Evolutionary conservation across 2,888 invertebrate species (phyloP).

Genomic region (Eledona agricola): DNA sequence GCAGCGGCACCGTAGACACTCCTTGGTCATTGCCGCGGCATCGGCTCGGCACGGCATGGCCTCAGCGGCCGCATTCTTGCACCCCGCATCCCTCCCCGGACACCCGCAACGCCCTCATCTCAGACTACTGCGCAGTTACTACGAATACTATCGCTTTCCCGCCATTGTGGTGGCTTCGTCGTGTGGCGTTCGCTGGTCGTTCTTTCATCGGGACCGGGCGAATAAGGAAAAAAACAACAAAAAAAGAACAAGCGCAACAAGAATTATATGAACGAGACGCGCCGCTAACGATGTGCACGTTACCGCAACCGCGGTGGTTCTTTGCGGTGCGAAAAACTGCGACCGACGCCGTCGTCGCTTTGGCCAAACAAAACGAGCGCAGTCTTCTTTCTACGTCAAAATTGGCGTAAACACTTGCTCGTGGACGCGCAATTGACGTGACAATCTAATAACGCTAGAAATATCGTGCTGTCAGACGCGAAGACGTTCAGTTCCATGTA

Average conservation of each 20-base stretch:
- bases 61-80: slow-evolving; percentile 55
- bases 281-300: slow-evolving; percentile 19
- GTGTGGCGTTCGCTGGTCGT: slow-evolving; percentile 36
- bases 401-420: too few relatives aligned
- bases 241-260: slow-evolving; percentile 24
- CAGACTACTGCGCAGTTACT: slow-evolving; percentile 47
- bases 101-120: slow-evolving; percentile 35
- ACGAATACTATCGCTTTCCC: slow-evolving; percentile 45
- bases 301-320: too few relatives aligned
- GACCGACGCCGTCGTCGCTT: too few relatives aligned
- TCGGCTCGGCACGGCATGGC: slow-evolving; percentile 44
- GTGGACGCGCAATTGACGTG: too few relatives aligned
- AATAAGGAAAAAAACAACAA: slow-evolving; percentile 37
- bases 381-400: too few relatives aligned
- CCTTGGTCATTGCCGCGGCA: slow-evolving; percentile 55
- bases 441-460: too few relatives aligned
- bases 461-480: too few relatives aligned
- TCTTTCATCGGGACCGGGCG: slow-evolving; percentile 36
- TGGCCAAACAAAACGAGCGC: too few relatives aligned
- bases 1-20: slow-evolving; percentile 48
- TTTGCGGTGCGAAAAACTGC: too few relatives aligned
- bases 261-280: slow-evolving; percentile 16
- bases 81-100: slow-evolving; percentile 41
- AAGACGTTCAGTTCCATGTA: too few relatives aligned
- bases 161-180: slow-evolving; percentile 40